Base-by-base conservation (phyloP, 1,140 invertebrate genomes). In the Cydia amplana region DNA sequence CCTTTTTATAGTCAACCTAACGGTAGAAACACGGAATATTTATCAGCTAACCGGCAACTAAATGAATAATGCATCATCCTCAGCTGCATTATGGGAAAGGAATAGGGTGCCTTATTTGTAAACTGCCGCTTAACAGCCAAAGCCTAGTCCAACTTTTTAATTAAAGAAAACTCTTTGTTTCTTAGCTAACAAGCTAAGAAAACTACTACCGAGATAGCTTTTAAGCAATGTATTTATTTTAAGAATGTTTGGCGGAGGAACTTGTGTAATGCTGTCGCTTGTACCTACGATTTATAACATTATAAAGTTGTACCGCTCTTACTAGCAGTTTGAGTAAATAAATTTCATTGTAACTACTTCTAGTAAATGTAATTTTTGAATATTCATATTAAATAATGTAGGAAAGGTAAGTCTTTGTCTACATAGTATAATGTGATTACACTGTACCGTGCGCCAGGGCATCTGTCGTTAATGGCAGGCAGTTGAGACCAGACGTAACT, bases 1-100 rank as follows among this genome's bases (percentile, higher is more conserved):
- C 51, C 74, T 74, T 87, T 84, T 81, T 74, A 77, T 81, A 81
- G 74, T 82, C 79, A 79, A 79, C 72, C 74, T 77, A 80, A 70
- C 60, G 63, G 74, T 80, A 80, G 77, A 82, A 60, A 77, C 70
- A 74, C 65, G 75, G 78, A 80, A 81, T 86, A 84, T 77, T 83
- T 82, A 80, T 85, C 79, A 75, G 75, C 67, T 76, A 79, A 75
- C 74, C 63, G 72, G 23, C 72, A 74, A 55, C 64, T 49, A 40
- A 63, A 78, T 80, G 76, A 76, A 80, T 80, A 63, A 80, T 80
- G 76, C 76, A 78, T 78, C 46, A 43, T 23, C 73, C 65, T 77
- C 74, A 74, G 70, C 60, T 79, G 78, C 76, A 79, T 79, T 77
- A 75, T 77, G 67, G 73, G 49, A 74, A 25, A 70, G 32, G 36